phyloP scores from a whole-genome alignment of 1,140 invertebrate genomes.

The Sarcophaga peregrina region DNA sequence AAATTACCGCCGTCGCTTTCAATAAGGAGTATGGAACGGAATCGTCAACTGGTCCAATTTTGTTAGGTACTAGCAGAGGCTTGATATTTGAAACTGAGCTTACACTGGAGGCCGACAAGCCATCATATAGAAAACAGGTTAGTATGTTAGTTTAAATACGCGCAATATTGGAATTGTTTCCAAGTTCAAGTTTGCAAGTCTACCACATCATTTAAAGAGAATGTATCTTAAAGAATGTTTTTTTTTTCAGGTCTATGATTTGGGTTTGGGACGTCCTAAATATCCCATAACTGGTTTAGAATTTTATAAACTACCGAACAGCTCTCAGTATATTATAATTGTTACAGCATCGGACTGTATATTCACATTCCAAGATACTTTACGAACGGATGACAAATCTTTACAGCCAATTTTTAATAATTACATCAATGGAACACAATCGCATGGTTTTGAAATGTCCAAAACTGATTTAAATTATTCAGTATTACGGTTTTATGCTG shows the following conservation, averaged over 20 bases:
- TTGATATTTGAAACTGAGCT: conserved; percentile 93
- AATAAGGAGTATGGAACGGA: conserved; percentile 81
- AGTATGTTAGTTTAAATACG: too few relatives aligned
- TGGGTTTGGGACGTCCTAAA: conserved; percentile 77
- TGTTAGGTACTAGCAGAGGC: conserved; percentile 90
- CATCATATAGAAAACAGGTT: conserved; percentile 90
- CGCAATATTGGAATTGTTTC: conserved; percentile 27
- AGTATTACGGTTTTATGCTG: conserved; percentile 82
- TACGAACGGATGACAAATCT: conserved; percentile 77
- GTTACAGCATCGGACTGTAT: conserved; percentile 84
- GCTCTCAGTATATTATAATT: conserved; percentile 82
- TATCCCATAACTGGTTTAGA: conserved; percentile 88
- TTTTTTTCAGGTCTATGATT: conserved; percentile 81
- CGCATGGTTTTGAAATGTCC: conserved; percentile 71
- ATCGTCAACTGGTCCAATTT: conserved; percentile 79
- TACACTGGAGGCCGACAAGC: conserved; percentile 80
- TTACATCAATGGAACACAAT: conserved; percentile 73
- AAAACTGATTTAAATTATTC: conserved; percentile 83
- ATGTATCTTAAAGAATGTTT: not conserved
- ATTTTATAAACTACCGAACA: conserved; percentile 79
- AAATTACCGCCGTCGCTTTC: conserved; percentile 92
- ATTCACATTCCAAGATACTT: conserved; percentile 86
- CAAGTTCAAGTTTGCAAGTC: not conserved
- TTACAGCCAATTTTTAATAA: conserved; percentile 80
- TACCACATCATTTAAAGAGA: too few relatives aligned